Evolutionary conservation across 2,888 invertebrate genomes (phyloP).

Genomic region (Barypeithes pellucidus): DNA sequence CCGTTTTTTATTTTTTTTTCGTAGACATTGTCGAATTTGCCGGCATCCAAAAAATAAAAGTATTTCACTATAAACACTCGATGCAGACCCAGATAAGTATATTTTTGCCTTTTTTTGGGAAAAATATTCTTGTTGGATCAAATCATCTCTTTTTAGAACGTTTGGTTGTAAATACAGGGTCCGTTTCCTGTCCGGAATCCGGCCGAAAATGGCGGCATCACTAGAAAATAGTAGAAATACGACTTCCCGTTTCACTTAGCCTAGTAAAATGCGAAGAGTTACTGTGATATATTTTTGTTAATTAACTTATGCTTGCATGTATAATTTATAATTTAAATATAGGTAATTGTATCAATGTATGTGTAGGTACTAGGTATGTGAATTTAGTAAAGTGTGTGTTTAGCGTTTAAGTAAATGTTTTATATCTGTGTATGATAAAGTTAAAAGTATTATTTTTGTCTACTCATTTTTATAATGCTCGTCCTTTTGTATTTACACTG

Average conservation of each 20-base stretch:
- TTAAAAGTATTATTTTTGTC: conserved; percentile 59
- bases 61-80: too few species aligned
- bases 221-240: conserved; percentile 5
- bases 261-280: conserved; percentile 24
- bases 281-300: conserved; percentile 40
- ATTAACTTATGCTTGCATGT: conserved; percentile 32
- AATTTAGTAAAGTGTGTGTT: conserved; percentile 13
- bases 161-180: too few species aligned
- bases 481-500: conserved; percentile 57
- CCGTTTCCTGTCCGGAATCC: too few species aligned
- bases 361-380: not conserved
- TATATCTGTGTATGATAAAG: conserved; percentile 43
- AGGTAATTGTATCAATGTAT: conserved; percentile 30
- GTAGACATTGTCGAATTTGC: too few species aligned
- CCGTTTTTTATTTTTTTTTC: too few species aligned
- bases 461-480: conserved; percentile 59
- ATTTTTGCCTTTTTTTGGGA: too few species aligned
- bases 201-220: too few species aligned
- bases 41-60: too few species aligned
- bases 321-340: conserved; percentile 24
- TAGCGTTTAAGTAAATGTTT: conserved; percentile 25
- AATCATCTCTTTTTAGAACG: too few species aligned
- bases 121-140: too few species aligned
- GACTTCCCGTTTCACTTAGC: conserved; percentile 6
- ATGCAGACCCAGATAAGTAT: too few species aligned